Base-by-base conservation (phyloP, 1,140 invertebrate species). In the Sinella curviseta region DNA sequence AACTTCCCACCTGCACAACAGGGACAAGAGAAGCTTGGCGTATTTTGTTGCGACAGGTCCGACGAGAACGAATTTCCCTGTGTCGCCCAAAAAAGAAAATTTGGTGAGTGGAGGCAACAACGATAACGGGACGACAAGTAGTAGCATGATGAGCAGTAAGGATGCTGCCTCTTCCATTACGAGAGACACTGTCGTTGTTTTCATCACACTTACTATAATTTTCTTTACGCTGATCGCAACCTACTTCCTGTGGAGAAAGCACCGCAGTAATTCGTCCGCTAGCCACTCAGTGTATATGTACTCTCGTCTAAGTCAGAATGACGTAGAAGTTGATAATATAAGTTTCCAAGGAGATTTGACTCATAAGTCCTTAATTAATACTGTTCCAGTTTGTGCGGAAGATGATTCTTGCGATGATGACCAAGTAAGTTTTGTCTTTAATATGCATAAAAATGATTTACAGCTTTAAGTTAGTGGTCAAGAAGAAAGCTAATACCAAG, bases 291-390 rank as follows among this genome's bases (percentile, higher is more conserved):
- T 48, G 39, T 48, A 73, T 55, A 70, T 26, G 31, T 83, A 83
- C 57, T 83, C 82, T 73, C 80, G 80, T 17, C 73, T 83, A 31
- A 83, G 79, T 75, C 82, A 83, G 70, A 80, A 81, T 35, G 82
- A 83, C 34, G 35, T 82, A 31, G 82, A 83, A 24, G 80, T 77
- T 26, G 82, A 81, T 35, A 82, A 77, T 60, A 75, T 75, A 24
- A 36, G 28, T 31, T 70, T 70, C 31, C 65, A 70, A 33, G 65
- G 65, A 33, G 65, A 70, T 33, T 33, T 70, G 31, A 70, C 65
- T 31, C 65, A 70, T 12, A 70, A 70, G 31, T 33, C 65, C 14
- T 33, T 70, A 24, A 8, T 70, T 17, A 70, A 70, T 24, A 31
- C 65, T 3, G 65, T 70, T 33, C 65, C 65, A 12, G 65, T 70